Evolutionary conservation across 2,113 vertebrate species (phyloP), one percentile per base, ranked within the genome.

Genomic region (Eulacestoma nigropectus): DNA sequence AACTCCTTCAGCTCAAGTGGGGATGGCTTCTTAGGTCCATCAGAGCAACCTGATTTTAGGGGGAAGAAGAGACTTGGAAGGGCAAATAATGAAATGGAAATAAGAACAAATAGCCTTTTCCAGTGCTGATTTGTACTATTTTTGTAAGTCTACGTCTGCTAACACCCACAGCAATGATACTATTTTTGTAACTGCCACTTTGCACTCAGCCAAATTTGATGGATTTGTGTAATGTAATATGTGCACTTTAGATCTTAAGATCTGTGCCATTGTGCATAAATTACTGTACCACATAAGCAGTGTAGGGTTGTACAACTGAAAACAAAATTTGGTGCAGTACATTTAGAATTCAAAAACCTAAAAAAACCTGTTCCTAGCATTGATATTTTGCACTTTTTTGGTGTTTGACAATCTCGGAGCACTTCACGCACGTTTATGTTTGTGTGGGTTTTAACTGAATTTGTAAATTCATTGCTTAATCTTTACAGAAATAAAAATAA

Each of bases 141-240:
- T 96, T 87, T 89, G 10, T 90, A 79, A 93, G 52, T 92, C 73
- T 92, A 7, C 0, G 13, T 95, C 88, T 90, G 78, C 59, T 78
- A 82, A 75, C 69, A 72, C 65, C 60, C 62, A 65, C 65, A 73
- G 50, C 68, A 73, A 25, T 69, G 55, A 76, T 49, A 42, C 64
- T 94, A 30, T 89, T 95, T 94, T 92, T 85, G 49, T 95, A 64
- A 92, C 72, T 82, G 46, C 53, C 84, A 64, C 84, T 76, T 94
- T 83, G 52, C 72, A 94, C 44, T 27, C 62, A 68, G 73, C 65
- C 86, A 90, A 97, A 89, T 55, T 52, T 86, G 60, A 86, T 92
- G 69, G 59, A 62, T 93, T 92, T 87, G 30, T 87, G 55, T 87
- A 70, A 86, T 76, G 50, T 83, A 63, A 47, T 86, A 49, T 18